Base-by-base conservation (phyloP, 2,888 invertebrate species). In the Phaonia tiefii region DNA sequence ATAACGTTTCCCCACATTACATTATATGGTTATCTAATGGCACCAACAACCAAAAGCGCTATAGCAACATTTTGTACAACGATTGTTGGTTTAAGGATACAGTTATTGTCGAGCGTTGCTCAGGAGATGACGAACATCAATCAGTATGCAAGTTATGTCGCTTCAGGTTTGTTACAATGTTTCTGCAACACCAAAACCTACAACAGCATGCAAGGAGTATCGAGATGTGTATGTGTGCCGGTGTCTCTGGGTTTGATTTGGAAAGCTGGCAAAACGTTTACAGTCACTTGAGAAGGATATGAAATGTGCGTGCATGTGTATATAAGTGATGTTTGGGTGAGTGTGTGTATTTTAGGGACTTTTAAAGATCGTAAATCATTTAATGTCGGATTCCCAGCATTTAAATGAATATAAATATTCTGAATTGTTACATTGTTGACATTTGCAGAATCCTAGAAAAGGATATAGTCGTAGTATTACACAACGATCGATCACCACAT, bases 131-230 rank as follows among this genome's bases (percentile, higher is more conserved):
- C 42, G 60, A 51, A 51, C 67, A 49, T 72, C 72, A 77, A 72
- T 77, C 77, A 77, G 72, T 72, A 72, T 77, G 72, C 77, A 77
- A 31, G 60, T 72, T 72, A 46, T 72, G 67, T 77, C 58, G n/a
- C 46, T 39, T n/a, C 54, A 67, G 44, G 46, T 75, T 75, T 56
- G 58, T 17, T 22, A 67, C 46, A 67, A 58, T 58, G 66, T 74
- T 66, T 54, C 20, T 51, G 54, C 65, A 42, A 11, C 13, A 1
- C 22, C 20, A 20, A 22, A 13, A 54, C 31, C 20, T 17, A 69
- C 7, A 1, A 8, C 22, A 15, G 37, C 37, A 63, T 39, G 25
- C n/a, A n/a, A 65, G 1, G 39, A 22, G 25, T n/a, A 22, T 22
- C 44, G n/a, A 58, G 20, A 20, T 15, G 60, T 54, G 15, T 54